These are phyloP conservation scores for Pteronotus mesoamericanus DNA, from an alignment of 2,797 vertebrate genomes.

Conservation along the genomic window DNA sequence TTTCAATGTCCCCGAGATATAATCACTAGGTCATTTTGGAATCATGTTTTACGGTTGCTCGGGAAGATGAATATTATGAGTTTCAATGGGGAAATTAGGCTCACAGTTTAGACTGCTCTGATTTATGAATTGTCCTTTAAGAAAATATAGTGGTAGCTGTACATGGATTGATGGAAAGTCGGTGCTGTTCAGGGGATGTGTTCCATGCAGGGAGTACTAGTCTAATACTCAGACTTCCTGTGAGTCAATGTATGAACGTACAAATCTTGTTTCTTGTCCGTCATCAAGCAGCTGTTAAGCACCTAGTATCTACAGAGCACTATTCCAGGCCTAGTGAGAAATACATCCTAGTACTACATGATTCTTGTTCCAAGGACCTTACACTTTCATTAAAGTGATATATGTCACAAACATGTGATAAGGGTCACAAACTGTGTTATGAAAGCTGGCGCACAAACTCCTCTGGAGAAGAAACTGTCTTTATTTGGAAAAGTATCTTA, in stretches of 20 bases:
- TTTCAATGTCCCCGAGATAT: conserved; percentile 24
- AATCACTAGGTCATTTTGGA: conserved; percentile 60
- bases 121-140: conserved; percentile 71
- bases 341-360: neutral
- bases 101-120: conserved; percentile 70
- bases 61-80: conserved; percentile 73
- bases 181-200: neutral
- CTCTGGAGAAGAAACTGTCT: neutral
- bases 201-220: neutral
- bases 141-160: conserved; percentile 47
- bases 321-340: neutral
- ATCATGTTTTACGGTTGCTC: conserved; percentile 68
- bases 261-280: neutral
- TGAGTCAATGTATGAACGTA: neutral
- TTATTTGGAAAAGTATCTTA: conserved; percentile 14
- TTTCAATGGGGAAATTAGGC: conserved; percentile 75
- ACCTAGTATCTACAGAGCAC: neutral
- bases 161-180: neutral
- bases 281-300: neutral
- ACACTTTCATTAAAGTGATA: neutral
- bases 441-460: neutral
- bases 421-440: neutral
- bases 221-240: neutral
- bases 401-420: neutral
- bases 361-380: neutral